These are phyloP conservation scores for Entomobrya proxima DNA, from an alignment of 2,888 invertebrate species.

Conservation along the genomic window DNA sequence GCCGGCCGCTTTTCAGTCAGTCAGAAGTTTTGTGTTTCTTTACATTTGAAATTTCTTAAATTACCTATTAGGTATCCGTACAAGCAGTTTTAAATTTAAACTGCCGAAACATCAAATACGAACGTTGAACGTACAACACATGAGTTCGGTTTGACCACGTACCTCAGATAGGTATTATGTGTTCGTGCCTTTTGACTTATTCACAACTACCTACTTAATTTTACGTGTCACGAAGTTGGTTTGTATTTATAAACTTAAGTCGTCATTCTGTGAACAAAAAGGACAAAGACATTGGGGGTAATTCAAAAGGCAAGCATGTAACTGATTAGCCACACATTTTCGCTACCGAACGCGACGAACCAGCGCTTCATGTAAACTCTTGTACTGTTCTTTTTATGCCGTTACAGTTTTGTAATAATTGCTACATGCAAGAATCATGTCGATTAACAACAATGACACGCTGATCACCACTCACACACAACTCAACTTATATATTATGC, in stretches of 20 bases:
- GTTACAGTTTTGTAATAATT: conserved; percentile 25
- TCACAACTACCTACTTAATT: no score
- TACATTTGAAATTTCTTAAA: background rate
- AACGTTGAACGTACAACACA: no score
- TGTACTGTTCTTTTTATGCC: background rate
- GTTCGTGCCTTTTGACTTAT: no score
- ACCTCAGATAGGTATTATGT: no score
- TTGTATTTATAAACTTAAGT: background rate
- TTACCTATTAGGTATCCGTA: conserved; percentile 21
- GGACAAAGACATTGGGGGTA: background rate
- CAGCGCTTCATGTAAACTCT: background rate
- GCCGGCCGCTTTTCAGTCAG: no score
- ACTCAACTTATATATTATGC: background rate
- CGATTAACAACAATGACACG: background rate
- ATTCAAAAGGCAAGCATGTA: conserved; percentile 37
- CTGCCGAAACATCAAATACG: background rate
- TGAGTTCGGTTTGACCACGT: no score
- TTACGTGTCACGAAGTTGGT: no score
- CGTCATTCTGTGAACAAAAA: no score
- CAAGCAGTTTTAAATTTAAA: background rate
- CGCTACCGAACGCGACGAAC: conserved; percentile 1
- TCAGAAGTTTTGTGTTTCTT: no score
- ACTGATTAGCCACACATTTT: conserved; percentile 50
- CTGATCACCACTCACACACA: background rate
- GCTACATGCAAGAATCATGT: background rate